Evolutionary conservation across 2,113 vertebrate species (phyloP), one percentile per base, ranked within the genome.

Genomic region (Sinocyclocheilus anshuiensis): DNA sequence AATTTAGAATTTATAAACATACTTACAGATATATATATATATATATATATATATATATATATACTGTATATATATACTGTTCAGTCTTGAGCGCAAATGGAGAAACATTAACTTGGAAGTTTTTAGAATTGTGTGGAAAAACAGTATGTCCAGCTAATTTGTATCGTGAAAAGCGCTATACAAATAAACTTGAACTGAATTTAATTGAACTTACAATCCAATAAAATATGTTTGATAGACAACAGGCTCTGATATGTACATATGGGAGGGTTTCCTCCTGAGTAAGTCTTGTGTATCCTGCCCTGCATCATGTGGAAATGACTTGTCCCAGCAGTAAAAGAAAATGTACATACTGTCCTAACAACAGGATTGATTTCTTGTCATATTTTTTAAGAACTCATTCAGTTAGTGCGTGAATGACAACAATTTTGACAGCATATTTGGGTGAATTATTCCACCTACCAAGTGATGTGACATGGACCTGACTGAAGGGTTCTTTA

Each of bases 401-500:
- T 26, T 65, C 4, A 65, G 63, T 65, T 29, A 65, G 24, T 65
- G 11, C 5, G 15, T 33, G 33, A 71, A 69, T 69, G 26, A 67
- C 26, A 67, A 33, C 6, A 67, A 7, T 20, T 57, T 55, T 36
- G 67, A 20, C 65, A 69, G 36, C 7, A 36, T 69, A 69, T 69
- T 36, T 20, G 7, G 29, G 6, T 22, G 1, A 22, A 39, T 22
- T 39, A 39, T 11, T 72, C 20, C 29, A 90, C 50, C 93, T 92
- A 99, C 98, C 98, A 81, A 94, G 89, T 61, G 97, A 97, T 67
- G 93, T 94, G 76, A 99, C 92, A 77, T 96, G 94, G 26, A 97
- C 10, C 0, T 88, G 91, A 86, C 94, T 94, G 75, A 93, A 94
- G 0, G 88, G 90, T 85, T 94, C 93, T 77, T 89, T 89, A 0